Percentiles rank a stretch among this genome's conserved stretches.
Evolutionary conservation across 2,797 vertebrate species (phyloP).

Genomic region (Okamejei kenojei): DNA sequence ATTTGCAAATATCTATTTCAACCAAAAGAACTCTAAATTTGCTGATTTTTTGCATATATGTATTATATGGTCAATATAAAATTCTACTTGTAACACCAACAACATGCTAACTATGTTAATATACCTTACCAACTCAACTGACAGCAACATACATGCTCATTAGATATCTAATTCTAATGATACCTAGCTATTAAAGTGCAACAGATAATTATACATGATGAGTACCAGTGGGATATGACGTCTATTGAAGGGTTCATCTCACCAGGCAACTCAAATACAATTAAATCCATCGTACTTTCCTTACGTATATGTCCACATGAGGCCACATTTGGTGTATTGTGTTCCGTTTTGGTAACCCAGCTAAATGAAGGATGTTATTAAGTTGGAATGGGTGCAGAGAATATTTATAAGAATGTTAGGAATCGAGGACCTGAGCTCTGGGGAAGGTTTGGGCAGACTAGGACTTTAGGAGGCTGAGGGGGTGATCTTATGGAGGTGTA

Average conservation of each 20-base stretch:
- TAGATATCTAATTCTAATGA: conserved; percentile 24
- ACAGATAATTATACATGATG: not conserved
- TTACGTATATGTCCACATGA: not conserved
- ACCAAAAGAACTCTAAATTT: not conserved
- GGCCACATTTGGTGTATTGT: too few relatives aligned
- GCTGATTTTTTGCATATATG: not conserved
- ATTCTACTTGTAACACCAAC: not conserved
- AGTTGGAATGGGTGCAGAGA: too few relatives aligned
- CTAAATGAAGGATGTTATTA: too few relatives aligned
- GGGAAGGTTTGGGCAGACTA: too few relatives aligned
- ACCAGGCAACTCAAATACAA: not conserved
- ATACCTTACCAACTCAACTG: not conserved
- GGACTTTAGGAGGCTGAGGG: too few relatives aligned
- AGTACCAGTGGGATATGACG: not conserved
- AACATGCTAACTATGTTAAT: not conserved
- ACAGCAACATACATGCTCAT: not conserved
- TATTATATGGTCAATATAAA: not conserved
- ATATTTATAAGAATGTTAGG: too few relatives aligned
- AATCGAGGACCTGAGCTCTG: too few relatives aligned
- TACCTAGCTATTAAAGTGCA: not conserved
- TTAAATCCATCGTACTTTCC: not conserved
- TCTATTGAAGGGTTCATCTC: not conserved
- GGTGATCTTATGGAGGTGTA: too few relatives aligned
- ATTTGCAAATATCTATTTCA: not conserved
- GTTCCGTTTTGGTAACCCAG: too few relatives aligned